Evolutionary conservation across 1,140 invertebrate genomes (phyloP).

Genomic region (Thereuonema tuberculata): DNA sequence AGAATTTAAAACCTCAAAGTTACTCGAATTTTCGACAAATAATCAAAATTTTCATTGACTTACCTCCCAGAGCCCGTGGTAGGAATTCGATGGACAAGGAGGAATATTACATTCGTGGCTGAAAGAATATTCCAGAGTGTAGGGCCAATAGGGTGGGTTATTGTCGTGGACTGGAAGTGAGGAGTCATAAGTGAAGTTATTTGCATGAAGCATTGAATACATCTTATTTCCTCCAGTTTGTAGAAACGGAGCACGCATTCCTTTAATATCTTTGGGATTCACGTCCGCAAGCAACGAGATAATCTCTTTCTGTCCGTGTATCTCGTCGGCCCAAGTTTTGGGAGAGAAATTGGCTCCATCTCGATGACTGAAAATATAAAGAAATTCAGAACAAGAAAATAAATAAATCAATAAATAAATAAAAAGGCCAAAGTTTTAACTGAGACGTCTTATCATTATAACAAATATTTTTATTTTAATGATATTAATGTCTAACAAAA

Average conservation of each 20-base stretch:
- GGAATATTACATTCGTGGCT: slow-evolving; percentile 93
- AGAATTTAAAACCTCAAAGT: no score
- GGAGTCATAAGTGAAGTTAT: slow-evolving; percentile 29
- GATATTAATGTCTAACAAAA: no score
- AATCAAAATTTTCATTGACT: no score
- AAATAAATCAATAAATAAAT: no score
- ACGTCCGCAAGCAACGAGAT: slow-evolving; percentile 64
- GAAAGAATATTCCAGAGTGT: slow-evolving; percentile 77
- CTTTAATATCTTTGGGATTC: slow-evolving; percentile 38
- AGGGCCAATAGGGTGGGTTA: slow-evolving; percentile 77
- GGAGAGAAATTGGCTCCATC: slow-evolving; percentile 86
- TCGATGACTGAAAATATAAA: slow-evolving; percentile 50
- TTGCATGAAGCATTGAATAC: slow-evolving; percentile 25
- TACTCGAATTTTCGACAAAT: no score
- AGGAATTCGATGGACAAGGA: slow-evolving; percentile 63
- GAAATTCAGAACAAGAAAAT: not conserved
- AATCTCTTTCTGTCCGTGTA: slow-evolving; percentile 78
- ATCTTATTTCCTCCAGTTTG: slow-evolving; percentile 30
- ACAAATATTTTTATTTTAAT: no score
- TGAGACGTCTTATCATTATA: no score
- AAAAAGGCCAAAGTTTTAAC: not conserved
- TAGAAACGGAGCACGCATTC: slow-evolving; percentile 30
- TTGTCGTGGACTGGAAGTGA: slow-evolving; percentile 73
- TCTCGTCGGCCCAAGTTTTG: slow-evolving; percentile 82
- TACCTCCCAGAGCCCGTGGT: slow-evolving; percentile 48